These are phyloP conservation scores for Eciton burchellii DNA, from an alignment of 1,140 invertebrate species.

Conservation along the genomic window DNA sequence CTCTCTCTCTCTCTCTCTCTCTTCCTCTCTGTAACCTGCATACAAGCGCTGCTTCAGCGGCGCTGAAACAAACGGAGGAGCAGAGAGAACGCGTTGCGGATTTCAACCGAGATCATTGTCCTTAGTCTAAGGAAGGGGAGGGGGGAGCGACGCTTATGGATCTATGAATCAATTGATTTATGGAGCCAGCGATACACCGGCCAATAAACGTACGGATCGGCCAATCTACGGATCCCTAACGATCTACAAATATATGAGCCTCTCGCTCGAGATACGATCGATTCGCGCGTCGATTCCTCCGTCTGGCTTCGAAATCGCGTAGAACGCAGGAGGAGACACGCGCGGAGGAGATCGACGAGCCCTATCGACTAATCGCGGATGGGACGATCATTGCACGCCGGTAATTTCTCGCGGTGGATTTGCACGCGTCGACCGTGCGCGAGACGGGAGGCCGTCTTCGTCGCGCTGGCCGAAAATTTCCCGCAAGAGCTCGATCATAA, in stretches of 20 bases:
- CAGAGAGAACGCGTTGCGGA: not conserved
- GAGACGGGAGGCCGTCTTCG: not conserved
- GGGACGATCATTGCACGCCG: constrained; percentile 40
- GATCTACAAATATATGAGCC: constrained; percentile 42
- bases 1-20: not conserved
- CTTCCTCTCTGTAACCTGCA: not conserved
- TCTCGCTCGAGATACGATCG: constrained; percentile 33
- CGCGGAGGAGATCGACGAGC: not conserved
- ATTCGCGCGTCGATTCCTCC: constrained; percentile 14
- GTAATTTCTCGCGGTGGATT: constrained; percentile 38
- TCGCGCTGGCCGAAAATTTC: constrained; percentile 39
- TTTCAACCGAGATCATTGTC: constrained; percentile 32
- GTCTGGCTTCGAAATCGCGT: not conserved
- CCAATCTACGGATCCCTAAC: constrained; percentile 21
- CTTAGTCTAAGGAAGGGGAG: not conserved
- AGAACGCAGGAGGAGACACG: not conserved
- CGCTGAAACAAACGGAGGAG: not conserved
- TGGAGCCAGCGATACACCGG: constrained; percentile 4
- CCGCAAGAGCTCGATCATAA: constrained; percentile 53
- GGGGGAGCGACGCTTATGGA: not conserved
- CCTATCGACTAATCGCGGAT: constrained; percentile 19
- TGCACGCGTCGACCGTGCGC: constrained; percentile 2
- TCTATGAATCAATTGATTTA: constrained; percentile 58
- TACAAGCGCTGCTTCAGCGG: not conserved
- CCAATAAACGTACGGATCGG: constrained; percentile 33